Evolutionary conservation across 2,888 invertebrate genomes (phyloP), one percentile per base, ranked within the genome.

Genomic region (Helobdella robusta): DNA sequence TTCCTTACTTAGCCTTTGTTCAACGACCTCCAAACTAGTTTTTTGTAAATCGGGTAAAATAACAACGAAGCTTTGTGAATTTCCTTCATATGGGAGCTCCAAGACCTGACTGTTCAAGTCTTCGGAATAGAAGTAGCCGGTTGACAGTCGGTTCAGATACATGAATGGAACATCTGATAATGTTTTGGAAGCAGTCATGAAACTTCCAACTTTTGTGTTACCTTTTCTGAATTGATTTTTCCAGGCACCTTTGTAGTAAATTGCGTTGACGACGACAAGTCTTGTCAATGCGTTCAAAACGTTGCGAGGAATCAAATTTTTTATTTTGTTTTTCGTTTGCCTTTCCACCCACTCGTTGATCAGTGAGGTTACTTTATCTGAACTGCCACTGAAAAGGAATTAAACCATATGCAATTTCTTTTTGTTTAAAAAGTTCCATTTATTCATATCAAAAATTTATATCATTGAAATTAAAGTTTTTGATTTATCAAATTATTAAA

Each of bases 321-420:
- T 85, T 68, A 94, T 92, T 77, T 86, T 89, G 5, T 87, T 80
- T 64, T 88, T 85, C 0, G 93, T 94, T 74, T 87, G 84, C 5
- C 83, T 76, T 74, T 86, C 85, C 48, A 89, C 89, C 89, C 91
- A 91, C 40, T 76, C 72, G 75, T 93, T 94, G 60, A 94, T 89
- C 11, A 54, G 48, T n/a, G 30, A 8, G n/a, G 28, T 32, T 20
- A 28, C 46, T 11, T 60, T 32, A 5, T 59, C 60, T 36, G 60
- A 40, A 20, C 52, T 60, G 1, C 23, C 3, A 28, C 64, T 64
- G 36, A 6, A 35, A 48, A 56, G 32, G 1, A 56, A 56, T 23
- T 25, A 50, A n/a, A 50, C 50, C n/a, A n/a, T n/a, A n/a, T n/a
- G n/a, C n/a, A n/a, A n/a, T n/a, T n/a, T n/a, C n/a, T n/a, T n/a